Conservation (phyloP, 2,888 invertebrate genomes). For the Mesorhabditis sp. region DNA sequence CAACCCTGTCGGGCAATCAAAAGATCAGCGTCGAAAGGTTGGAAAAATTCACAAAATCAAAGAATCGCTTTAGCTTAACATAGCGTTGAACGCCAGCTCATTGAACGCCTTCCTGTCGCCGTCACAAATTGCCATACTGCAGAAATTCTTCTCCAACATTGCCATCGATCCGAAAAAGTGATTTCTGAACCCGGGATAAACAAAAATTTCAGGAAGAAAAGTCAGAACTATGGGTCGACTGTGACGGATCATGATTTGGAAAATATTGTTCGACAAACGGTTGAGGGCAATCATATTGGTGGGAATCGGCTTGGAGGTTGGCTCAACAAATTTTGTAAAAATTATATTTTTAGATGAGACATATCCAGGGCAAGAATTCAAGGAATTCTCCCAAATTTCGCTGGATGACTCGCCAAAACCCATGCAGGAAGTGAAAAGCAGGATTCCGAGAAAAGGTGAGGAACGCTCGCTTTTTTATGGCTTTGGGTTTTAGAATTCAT, state of each 20-base stretch:
- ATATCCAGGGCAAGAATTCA: background rate
- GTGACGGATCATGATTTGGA: too few species aligned
- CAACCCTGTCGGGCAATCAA: background rate
- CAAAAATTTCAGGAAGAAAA: background rate
- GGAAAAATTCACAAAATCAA: too few species aligned
- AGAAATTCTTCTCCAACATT: conserved; percentile 9
- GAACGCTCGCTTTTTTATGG: too few species aligned
- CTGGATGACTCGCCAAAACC: background rate
- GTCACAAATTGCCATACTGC: conserved; percentile 33
- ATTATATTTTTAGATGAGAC: too few species aligned
- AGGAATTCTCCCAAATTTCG: background rate
- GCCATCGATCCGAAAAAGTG: conserved; percentile 7
- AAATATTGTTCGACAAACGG: background rate
- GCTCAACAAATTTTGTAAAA: background rate
- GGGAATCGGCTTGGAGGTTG: conserved; percentile 3
- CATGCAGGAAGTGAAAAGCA: too few species aligned
- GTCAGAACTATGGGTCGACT: background rate
- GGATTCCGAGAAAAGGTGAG: too few species aligned
- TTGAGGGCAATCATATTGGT: background rate
- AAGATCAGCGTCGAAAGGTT: background rate
- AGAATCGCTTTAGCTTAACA: conserved; percentile 1
- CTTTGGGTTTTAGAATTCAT: too few species aligned
- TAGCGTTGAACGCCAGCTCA: conserved; percentile 37
- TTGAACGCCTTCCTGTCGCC: conserved; percentile 34
- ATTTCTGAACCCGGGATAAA: conserved; percentile 2